Conservation (phyloP, 2,113 vertebrate genomes). For the Clinocottus analis region DNA sequence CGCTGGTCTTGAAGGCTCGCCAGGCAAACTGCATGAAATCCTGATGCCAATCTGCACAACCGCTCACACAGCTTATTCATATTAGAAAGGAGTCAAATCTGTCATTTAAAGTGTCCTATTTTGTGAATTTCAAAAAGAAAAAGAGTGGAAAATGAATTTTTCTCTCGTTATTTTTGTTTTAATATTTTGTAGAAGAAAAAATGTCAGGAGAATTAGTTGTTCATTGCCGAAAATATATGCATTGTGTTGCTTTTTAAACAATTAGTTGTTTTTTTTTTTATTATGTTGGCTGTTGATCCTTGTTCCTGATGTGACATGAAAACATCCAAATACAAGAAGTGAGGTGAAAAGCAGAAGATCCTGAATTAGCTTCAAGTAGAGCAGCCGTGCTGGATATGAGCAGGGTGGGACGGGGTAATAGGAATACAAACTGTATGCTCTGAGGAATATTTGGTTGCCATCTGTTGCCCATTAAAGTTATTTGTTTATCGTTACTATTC, state of each 20-base stretch:
- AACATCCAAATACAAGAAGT: conserved; percentile 33
- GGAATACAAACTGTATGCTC: conserved; percentile 66
- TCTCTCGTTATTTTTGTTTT: conserved; percentile 2
- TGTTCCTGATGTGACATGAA: conserved; percentile 57
- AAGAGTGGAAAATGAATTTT: conserved; percentile 5
- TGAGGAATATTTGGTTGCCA: conserved; percentile 69
- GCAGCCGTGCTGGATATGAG: conserved; percentile 47
- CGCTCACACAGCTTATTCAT: conserved; percentile 34
- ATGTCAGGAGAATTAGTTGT: conserved; percentile 37
- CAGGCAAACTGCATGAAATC: conserved; percentile 46
- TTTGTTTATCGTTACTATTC: conserved; percentile 74
- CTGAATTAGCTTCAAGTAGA: conserved; percentile 19
- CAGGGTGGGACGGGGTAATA: neutral
- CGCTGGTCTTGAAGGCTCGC: conserved; percentile 39
- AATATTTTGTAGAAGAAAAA: conserved; percentile 25
- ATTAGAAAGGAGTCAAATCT: neutral
- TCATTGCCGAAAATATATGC: conserved; percentile 63
- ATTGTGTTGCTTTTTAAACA: conserved; percentile 51
- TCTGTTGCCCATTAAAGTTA: conserved; percentile 80
- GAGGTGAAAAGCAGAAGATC: conserved; percentile 16
- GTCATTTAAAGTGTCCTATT: conserved; percentile 11
- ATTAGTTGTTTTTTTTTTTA: conserved; percentile 32
- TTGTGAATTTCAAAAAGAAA: conserved; percentile 14
- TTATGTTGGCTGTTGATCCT: conserved; percentile 48
- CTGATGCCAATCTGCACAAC: conserved; percentile 33